phyloP scores from a whole-genome alignment of 2,888 invertebrate species.

The Chloroclystis v-ata region DNA sequence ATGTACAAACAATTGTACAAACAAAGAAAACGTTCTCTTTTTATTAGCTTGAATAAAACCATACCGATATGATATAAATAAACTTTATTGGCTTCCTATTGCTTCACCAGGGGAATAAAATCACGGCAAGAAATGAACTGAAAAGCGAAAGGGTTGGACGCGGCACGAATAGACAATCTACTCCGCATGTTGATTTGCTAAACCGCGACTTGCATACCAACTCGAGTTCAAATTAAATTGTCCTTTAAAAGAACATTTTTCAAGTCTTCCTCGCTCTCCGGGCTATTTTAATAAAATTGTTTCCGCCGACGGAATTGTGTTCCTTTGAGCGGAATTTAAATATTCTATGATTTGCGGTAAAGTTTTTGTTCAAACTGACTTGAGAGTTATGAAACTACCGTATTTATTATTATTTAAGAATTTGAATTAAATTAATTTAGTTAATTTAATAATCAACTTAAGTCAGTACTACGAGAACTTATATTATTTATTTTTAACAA shows the following conservation, averaged over 20 bases:
- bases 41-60: not conserved
- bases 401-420: no score
- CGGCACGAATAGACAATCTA: conserved; percentile 53
- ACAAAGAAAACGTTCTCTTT: no score
- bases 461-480: no score
- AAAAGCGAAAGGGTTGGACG: conserved; percentile 64
- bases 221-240: conserved; percentile 47
- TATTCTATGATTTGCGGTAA: not conserved
- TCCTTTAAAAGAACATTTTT: conserved; percentile 32
- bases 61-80: conserved; percentile 12
- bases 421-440: no score
- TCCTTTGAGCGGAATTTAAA: conserved; percentile 13
- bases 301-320: conserved; percentile 16
- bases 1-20: no score
- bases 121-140: conserved; percentile 65
- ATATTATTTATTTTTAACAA: no score
- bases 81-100: conserved; percentile 55
- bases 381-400: no score
- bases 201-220: conserved; percentile 58
- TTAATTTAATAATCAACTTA: no score
- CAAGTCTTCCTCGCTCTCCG: conserved; percentile 20
- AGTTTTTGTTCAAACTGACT: no score
- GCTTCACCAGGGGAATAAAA: conserved; percentile 58
- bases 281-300: conserved; percentile 24
- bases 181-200: conserved; percentile 62